Evolutionary conservation across 2,797 vertebrate genomes (phyloP), one percentile per base, ranked within the genome.

Genomic region (Xenops minutus): DNA sequence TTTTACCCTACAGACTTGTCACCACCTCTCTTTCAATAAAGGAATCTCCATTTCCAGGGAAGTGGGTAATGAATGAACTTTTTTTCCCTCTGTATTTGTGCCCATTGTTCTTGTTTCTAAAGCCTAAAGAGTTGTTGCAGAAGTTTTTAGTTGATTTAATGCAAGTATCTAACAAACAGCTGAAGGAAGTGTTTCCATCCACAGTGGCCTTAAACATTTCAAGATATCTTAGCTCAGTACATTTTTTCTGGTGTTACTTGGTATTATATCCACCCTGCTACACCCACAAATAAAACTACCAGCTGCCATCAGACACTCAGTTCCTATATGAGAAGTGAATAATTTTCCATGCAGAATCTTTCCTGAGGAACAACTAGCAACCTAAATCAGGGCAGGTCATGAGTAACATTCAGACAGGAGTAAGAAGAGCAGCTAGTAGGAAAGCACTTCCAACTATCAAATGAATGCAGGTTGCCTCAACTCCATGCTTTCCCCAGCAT

Each of bases 401-500:
- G 0, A 54, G 18, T 5, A 46, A 15, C 18, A 23, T 32, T 85
- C 29, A n/a, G 41, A 15, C 23, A 63, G 43, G 12, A 39, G 49
- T 9, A 79, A 91, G 23, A 85, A 2, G 6, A 86, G 29, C 22
- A 72, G 26, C 27, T 2, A 54, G 5, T 20, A 39, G 7, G 8
- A 51, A 72, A 82, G 30, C n/a, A 34, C 24, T 71, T 59, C 4
- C 8, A 12, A 19, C n/a, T 78, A 27, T 22, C 9, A 46, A 39
- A 7, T 10, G 20, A 32, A 21, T 1, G 0, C 10, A 62, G 5
- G 20, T 51, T 46, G 17, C 23, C 37, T 67, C 27, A 86, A 24
- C 1, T 6, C 16, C 26, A 43, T 12, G 26, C 12, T 49, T 54
- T 54, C 19, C 12, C 7, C 20, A n/a, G 7, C 17, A 21, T 0